Percentiles rank a stretch among this genome's conserved stretches.
These are phyloP conservation scores for Pristionchus japonicus DNA, from an alignment of 2,888 invertebrate species.

Conservation along the genomic window DNA sequence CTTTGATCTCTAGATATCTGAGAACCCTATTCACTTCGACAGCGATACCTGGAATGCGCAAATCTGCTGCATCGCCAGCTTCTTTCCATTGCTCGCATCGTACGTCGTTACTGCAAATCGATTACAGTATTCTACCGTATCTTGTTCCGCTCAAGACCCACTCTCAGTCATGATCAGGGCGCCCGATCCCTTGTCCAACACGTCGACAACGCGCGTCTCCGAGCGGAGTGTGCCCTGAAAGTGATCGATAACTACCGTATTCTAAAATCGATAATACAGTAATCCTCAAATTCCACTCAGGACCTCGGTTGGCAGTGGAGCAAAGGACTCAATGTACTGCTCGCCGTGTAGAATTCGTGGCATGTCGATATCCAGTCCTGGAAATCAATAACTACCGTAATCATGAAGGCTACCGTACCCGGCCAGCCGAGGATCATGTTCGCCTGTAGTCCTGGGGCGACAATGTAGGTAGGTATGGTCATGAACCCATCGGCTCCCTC, in stretches of 20 bases:
- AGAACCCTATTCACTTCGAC: too few species aligned
- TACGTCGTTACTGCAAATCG: slow-evolving; percentile 81
- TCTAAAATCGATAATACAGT: background rate
- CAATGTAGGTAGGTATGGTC: slow-evolving; percentile 88
- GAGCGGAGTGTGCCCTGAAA: slow-evolving; percentile 80
- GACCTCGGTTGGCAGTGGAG: slow-evolving; percentile 35
- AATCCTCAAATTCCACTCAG: background rate
- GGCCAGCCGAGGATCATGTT: slow-evolving; percentile 62
- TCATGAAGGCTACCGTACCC: slow-evolving; percentile 46
- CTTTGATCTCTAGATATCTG: too few species aligned
- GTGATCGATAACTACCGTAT: background rate
- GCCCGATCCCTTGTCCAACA: slow-evolving; percentile 92
- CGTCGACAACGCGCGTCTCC: slow-evolving; percentile 83
- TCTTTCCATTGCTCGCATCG: slow-evolving; percentile 82
- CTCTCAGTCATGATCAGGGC: slow-evolving; percentile 87
- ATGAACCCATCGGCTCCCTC: slow-evolving; percentile 89
- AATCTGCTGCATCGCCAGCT: slow-evolving; percentile 86
- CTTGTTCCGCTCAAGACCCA: slow-evolving; percentile 72
- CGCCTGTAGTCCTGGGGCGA: slow-evolving; percentile 76
- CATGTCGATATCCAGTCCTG: slow-evolving; percentile 67
- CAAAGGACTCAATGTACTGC: slow-evolving; percentile 86
- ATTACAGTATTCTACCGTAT: background rate
- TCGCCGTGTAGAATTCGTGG: slow-evolving; percentile 88
- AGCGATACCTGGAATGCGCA: slow-evolving; percentile 82
- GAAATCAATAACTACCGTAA: background rate